phyloP scores from a whole-genome alignment of 2,113 vertebrate genomes.

The Scomber colias region DNA sequence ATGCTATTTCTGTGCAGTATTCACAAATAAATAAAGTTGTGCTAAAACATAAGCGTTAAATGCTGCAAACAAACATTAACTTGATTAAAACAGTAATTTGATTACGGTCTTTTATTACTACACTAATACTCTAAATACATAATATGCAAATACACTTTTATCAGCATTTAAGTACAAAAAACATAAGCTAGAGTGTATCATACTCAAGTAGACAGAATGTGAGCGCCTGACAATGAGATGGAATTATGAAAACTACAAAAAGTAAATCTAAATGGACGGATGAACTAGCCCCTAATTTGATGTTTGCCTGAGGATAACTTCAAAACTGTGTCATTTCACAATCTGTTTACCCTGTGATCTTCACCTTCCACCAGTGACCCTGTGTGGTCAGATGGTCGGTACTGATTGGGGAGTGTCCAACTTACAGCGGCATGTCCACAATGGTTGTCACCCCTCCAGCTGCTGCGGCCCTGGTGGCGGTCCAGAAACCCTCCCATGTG shows the following conservation, averaged over 20 bases:
- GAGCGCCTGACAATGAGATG: not conserved
- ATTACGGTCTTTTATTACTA: not conserved
- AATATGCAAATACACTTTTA: not conserved
- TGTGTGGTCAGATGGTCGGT: not conserved
- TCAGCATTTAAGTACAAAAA: not conserved
- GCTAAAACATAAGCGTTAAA: not conserved
- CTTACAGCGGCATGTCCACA: constrained; percentile 89
- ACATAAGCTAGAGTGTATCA: not conserved
- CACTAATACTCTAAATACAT: not conserved
- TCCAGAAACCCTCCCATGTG: constrained; percentile 88
- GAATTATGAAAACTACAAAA: not conserved
- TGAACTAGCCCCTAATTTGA: not conserved
- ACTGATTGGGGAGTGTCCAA: not conserved
- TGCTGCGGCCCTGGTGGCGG: constrained; percentile 86
- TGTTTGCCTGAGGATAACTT: constrained; percentile 2
- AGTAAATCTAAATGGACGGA: too few species aligned
- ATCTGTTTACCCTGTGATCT: constrained; percentile 8
- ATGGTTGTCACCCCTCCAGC: constrained; percentile 90
- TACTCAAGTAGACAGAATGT: not conserved
- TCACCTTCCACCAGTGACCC: not conserved
- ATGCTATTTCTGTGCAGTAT: constrained; percentile 81
- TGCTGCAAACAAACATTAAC: not conserved
- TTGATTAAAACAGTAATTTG: not conserved
- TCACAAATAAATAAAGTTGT: not conserved
- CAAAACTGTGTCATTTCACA: not conserved